phyloP scores from a whole-genome alignment of 2,797 vertebrate species.

The Lemur catta region DNA sequence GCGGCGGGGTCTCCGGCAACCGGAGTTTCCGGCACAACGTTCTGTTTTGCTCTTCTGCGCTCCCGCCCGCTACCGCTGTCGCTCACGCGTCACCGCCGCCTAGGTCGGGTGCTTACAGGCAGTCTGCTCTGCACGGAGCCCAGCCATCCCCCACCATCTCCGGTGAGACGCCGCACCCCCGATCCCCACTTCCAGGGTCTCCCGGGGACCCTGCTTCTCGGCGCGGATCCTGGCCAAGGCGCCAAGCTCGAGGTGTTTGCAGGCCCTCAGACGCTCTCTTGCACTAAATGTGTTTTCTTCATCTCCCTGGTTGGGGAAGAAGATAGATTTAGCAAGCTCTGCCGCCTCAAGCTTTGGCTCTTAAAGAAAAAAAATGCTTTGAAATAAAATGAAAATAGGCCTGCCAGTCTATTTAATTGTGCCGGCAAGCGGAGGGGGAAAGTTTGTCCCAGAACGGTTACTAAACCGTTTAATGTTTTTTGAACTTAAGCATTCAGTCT shows the following conservation, averaged over 20 bases:
- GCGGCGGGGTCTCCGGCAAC: background rate
- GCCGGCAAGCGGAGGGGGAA: background rate
- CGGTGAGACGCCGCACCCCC: background rate
- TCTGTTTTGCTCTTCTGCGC: background rate
- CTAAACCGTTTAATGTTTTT: background rate
- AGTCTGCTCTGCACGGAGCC: accelerated
- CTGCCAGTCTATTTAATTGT: background rate
- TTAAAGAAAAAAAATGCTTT: background rate
- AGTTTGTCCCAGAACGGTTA: background rate
- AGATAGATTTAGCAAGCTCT: background rate
- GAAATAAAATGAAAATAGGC: background rate
- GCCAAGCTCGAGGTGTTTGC: background rate
- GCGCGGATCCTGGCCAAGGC: background rate
- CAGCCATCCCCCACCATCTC: accelerated
- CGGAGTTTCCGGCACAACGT: background rate
- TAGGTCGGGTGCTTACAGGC: background rate
- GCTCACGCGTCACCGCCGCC: background rate
- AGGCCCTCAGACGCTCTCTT: background rate
- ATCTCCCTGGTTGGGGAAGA: background rate
- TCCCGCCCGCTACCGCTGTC: background rate
- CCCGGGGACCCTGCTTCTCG: background rate
- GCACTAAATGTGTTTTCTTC: background rate
- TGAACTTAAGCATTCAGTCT: background rate
- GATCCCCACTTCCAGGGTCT: too few relatives aligned
- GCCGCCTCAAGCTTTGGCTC: background rate